phyloP scores from a whole-genome alignment of 2,797 vertebrate species.

The Centroberyx gerrardi region DNA sequence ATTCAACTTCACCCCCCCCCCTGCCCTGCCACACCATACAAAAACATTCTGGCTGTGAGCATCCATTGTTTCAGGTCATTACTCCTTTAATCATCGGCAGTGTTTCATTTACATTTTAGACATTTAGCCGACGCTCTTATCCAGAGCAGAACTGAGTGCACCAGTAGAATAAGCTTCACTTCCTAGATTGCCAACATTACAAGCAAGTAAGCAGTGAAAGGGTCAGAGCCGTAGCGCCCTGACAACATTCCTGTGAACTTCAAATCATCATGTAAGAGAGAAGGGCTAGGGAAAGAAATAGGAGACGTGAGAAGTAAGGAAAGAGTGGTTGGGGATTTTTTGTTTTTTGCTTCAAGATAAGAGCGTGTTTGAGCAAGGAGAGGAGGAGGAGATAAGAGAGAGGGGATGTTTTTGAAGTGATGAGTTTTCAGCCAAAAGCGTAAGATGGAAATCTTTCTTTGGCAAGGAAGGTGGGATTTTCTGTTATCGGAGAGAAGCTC shows the following conservation, averaged over 20 bases:
- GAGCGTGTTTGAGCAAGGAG: background rate
- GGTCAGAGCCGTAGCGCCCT: slow-evolving; percentile 10
- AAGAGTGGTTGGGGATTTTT: background rate
- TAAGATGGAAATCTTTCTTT: background rate
- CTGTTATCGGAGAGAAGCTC: background rate
- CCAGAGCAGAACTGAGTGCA: background rate
- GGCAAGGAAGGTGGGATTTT: background rate
- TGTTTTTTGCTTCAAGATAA: slow-evolving; percentile 20
- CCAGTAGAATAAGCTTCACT: background rate
- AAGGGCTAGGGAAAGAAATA: background rate
- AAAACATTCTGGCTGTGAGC: too few species aligned
- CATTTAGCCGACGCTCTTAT: background rate
- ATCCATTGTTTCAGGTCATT: background rate
- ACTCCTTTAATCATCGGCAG: background rate
- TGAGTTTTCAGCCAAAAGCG: background rate
- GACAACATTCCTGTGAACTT: slow-evolving; percentile 30
- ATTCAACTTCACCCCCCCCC: too few species aligned
- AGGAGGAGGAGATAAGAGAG: background rate
- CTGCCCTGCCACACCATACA: too few species aligned
- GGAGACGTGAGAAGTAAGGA: background rate
- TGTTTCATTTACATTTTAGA: background rate
- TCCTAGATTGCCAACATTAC: background rate
- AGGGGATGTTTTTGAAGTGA: background rate
- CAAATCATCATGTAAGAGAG: background rate
- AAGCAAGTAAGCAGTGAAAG: background rate